Percentiles rank a stretch among this genome's conserved stretches.
Conservation (phyloP, 2,888 invertebrate species). For the Thyatira batis region DNA sequence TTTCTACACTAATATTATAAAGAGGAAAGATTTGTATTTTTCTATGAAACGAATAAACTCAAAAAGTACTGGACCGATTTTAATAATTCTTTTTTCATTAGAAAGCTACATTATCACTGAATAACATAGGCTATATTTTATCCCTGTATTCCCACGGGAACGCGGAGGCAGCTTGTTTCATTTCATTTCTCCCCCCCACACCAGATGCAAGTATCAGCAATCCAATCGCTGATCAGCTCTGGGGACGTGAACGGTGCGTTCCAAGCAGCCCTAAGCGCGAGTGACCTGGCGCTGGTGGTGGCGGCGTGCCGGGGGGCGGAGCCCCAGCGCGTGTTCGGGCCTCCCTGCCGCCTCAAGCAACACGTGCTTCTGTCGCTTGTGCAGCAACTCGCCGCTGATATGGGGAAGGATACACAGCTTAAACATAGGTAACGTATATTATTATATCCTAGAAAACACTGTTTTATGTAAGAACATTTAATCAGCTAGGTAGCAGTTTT, state of each 20-base stretch:
- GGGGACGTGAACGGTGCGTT: conserved; percentile 94
- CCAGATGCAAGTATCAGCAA: conserved; percentile 85
- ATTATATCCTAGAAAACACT: too few relatives aligned
- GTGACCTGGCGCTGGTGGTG: conserved; percentile 93
- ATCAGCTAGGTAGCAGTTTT: too few relatives aligned
- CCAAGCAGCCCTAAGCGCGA: conserved; percentile 93
- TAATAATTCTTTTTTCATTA: too few relatives aligned
- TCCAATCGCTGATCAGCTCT: conserved; percentile 85
- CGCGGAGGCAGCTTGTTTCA: too few relatives aligned
- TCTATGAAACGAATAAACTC: too few relatives aligned
- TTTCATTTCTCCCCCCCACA: not conserved
- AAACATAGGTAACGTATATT: conserved; percentile 74
- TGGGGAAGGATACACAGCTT: conserved; percentile 87
- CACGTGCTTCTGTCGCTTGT: conserved; percentile 95
- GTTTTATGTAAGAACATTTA: too few relatives aligned
- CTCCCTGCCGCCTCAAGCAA: conserved; percentile 89
- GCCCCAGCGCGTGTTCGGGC: conserved; percentile 89
- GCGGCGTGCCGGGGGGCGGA: conserved; percentile 93
- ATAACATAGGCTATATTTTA: too few relatives aligned
- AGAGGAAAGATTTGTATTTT: too few relatives aligned
- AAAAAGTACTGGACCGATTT: too few relatives aligned
- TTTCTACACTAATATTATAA: too few relatives aligned
- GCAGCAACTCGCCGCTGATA: conserved; percentile 95
- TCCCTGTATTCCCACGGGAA: too few relatives aligned
- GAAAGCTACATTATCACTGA: too few relatives aligned